Evolutionary conservation across 2,113 vertebrate species (phyloP).

Genomic region (Panurus biarmicus): DNA sequence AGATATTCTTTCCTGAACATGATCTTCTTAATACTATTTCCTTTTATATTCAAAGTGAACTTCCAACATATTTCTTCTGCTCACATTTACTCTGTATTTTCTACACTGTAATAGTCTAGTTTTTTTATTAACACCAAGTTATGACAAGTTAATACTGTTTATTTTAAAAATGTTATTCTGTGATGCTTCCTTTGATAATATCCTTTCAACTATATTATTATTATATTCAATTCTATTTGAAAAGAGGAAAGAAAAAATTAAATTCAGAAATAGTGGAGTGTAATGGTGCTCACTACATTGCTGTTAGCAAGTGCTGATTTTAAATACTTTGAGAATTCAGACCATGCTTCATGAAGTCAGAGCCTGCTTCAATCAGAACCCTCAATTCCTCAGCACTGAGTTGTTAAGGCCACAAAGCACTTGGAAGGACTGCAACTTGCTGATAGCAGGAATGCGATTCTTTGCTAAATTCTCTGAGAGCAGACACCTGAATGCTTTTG

Average conservation of each 20-base stretch:
- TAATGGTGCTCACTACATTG: background rate
- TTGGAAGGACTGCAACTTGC: background rate
- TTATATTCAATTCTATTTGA: background rate
- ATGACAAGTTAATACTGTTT: background rate
- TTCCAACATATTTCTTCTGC: background rate
- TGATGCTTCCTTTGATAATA: background rate
- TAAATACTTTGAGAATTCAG: background rate
- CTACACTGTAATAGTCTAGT: background rate
- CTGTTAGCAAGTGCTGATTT: background rate
- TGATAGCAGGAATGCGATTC: background rate
- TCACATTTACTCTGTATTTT: background rate
- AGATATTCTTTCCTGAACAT: background rate
- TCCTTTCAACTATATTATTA: background rate
- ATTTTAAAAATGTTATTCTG: background rate
- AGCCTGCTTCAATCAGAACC: background rate
- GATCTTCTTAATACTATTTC: background rate
- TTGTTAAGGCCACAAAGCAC: background rate
- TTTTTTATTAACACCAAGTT: background rate
- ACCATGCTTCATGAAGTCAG: background rate
- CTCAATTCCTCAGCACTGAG: background rate
- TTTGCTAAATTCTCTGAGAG: background rate
- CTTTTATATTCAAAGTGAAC: background rate
- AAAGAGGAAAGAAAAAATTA: background rate
- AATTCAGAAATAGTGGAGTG: background rate
- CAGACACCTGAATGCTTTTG: slow-evolving; percentile 11